Conservation (phyloP, 2,797 vertebrate genomes). For the Enteromius anoplus region DNA sequence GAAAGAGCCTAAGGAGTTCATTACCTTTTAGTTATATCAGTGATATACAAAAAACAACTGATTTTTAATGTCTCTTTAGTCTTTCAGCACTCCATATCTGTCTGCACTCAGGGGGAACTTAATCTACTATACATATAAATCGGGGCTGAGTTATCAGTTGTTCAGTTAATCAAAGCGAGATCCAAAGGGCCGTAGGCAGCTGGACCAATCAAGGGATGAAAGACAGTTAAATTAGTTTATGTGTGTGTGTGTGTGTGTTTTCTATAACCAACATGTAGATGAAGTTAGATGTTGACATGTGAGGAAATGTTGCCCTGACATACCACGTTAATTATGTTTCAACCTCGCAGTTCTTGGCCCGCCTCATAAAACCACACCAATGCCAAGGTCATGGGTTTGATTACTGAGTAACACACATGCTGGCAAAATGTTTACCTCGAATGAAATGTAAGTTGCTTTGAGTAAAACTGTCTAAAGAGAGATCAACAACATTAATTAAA, state of each 20-base stretch:
- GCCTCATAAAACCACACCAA: neutral
- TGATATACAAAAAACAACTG: neutral
- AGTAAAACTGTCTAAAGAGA: neutral
- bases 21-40: conserved; percentile 14
- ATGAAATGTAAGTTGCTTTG: neutral
- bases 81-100: neutral
- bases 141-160: neutral
- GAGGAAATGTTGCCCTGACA: neutral
- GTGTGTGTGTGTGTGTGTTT: neutral
- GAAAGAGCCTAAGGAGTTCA: neutral
- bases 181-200: conserved; percentile 4
- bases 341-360: neutral
- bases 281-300: conserved; percentile 1
- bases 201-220: conserved; percentile 48
- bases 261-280: conserved; percentile 22
- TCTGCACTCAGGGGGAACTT: neutral
- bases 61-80: neutral
- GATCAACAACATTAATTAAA: neutral
- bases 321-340: conserved; percentile 12
- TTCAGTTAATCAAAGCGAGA: conserved; percentile 26
- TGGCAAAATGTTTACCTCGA: neutral
- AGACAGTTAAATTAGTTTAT: conserved; percentile 18
- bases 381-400: too few relatives aligned
- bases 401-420: neutral
- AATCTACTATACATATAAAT: conserved; percentile 22